Conservation (phyloP, 2,797 vertebrate species). For the Pipistrellus pygmaeus region DNA sequence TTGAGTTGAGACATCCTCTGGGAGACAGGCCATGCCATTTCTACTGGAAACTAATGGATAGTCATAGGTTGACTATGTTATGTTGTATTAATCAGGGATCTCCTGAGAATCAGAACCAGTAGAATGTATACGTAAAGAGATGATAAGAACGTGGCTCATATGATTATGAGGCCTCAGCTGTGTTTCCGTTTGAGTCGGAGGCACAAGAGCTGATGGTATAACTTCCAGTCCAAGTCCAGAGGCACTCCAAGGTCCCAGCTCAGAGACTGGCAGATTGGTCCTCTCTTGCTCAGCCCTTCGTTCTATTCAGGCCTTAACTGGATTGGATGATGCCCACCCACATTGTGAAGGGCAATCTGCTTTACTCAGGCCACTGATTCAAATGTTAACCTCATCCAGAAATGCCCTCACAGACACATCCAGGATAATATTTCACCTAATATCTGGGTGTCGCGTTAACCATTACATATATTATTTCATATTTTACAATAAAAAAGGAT, state of each 20-base stretch:
- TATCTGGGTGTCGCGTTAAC: background rate
- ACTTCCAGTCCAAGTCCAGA: background rate
- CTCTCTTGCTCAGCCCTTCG: background rate
- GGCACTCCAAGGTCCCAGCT: background rate
- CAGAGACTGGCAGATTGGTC: background rate
- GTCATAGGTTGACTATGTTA: constrained; percentile 11
- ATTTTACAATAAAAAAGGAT: constrained; percentile 16
- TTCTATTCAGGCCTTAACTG: background rate
- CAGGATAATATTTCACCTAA: background rate
- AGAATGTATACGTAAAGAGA: background rate
- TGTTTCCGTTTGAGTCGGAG: background rate
- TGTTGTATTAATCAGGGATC: background rate
- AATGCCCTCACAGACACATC: background rate
- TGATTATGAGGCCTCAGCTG: background rate
- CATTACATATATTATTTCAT: background rate
- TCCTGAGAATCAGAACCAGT: background rate
- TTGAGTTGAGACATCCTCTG: constrained; percentile 75
- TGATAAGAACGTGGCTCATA: background rate
- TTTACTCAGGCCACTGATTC: background rate
- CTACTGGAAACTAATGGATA: constrained; percentile 57
- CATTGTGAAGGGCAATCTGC: background rate
- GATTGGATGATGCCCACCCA: background rate
- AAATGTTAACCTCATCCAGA: background rate
- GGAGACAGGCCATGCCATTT: constrained; percentile 37
- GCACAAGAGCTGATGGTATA: background rate